Evolutionary conservation across 1,140 invertebrate species (phyloP).

Genomic region (Polypedilum pembai): DNA sequence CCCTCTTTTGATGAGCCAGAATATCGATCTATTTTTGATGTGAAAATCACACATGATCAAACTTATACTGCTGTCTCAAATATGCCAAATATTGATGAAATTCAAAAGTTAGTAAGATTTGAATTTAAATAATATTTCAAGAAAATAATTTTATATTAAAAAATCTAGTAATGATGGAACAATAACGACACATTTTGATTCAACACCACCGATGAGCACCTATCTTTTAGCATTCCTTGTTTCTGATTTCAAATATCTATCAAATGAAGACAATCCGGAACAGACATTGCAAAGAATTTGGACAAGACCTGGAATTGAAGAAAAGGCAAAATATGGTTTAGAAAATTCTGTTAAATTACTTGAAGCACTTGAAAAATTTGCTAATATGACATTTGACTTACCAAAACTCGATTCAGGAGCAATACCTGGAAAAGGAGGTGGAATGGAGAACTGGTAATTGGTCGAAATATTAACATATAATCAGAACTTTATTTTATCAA

Average conservation of each 20-base stretch:
- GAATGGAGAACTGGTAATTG: slow-evolving; percentile 28
- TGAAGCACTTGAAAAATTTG: slow-evolving; percentile 6
- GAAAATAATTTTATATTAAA: background rate
- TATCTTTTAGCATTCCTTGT: slow-evolving; percentile 69
- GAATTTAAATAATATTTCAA: background rate
- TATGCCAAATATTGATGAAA: slow-evolving; percentile 42
- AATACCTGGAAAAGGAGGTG: slow-evolving; percentile 11
- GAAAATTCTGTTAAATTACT: background rate
- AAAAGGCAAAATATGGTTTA: background rate
- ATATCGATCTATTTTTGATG: slow-evolving; percentile 63
- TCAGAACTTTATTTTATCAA: background rate
- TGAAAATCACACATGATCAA: slow-evolving; percentile 53
- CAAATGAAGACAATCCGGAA: background rate
- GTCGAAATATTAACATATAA: background rate
- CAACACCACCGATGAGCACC: slow-evolving; percentile 61
- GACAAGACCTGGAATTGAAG: background rate
- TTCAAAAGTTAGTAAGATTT: background rate
- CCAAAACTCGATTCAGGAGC: slow-evolving; percentile 21
- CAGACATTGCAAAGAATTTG: slow-evolving; percentile 6
- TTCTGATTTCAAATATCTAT: slow-evolving; percentile 40
- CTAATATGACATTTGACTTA: background rate
- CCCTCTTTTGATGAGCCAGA: slow-evolving; percentile 86
- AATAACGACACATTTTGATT: slow-evolving; percentile 43
- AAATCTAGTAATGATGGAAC: slow-evolving; percentile 29
- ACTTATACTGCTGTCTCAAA: slow-evolving; percentile 62